Base-by-base conservation (phyloP, 2,797 vertebrate genomes). In the Sebastes diploproa region DNA sequence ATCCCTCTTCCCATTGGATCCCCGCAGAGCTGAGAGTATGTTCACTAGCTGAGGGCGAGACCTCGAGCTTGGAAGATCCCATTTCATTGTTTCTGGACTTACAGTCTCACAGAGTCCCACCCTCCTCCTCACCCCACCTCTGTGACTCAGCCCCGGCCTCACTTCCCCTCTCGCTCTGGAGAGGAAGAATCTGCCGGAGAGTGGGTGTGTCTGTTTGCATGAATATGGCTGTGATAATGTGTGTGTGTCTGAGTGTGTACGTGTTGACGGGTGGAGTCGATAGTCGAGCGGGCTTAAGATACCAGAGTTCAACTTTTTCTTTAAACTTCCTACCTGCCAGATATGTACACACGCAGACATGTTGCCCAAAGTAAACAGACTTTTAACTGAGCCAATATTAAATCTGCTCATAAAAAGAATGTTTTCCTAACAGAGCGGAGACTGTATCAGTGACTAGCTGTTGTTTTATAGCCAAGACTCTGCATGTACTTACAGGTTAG, bases 111-210 rank as follows among this genome's bases (percentile, higher is more conserved):
- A 77, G 68, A 79, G 69, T 84, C 72, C 76, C 90, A 78, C 86
- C 92, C 86, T 89, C 77, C 77, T 88, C 71, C 58, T 86, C 64
- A 58, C 83, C 81, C 81, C 69, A 71, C 79, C 77, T 76, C 87
- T 78, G 77, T 95, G 94, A 95, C 91, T 95, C 92, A 92, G 82
- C 55, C 79, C 76, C 18, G 23, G 83, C 82, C 68, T 86, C 77
- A 90, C 85, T 94, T 92, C 91, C 91, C 71, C 61, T 87, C 69
- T 82, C 77, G 32, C 89, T 79, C 72, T 69, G 34, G 63, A 88
- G 87, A 93, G 91, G 91, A 93, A 92, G 90, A 88, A 92, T 93
- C 86, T 88, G 83, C 86, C 72, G 81, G 77, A 75, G 75, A 77
- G 88, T 86, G 89, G 22, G 81, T 72, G 80, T 87, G 77, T 81